A percentile compares a stretch with the other conserved stretches of the same genome.
Conservation (phyloP, 2,113 vertebrate species). For the Cacatua alba region DNA sequence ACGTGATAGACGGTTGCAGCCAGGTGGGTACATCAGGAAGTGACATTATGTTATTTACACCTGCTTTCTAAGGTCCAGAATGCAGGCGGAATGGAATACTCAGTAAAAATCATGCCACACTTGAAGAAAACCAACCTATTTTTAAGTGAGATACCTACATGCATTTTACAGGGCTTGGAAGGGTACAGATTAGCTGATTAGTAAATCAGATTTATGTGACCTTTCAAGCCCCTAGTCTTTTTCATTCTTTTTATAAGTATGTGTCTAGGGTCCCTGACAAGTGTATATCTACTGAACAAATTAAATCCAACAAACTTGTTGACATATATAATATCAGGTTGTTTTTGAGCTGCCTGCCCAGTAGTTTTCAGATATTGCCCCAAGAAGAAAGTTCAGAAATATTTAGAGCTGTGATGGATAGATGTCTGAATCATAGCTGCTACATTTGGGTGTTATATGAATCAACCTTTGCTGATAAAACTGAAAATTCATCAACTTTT, state of each 20-base stretch:
- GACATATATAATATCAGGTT: not conserved
- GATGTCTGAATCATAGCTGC: not conserved
- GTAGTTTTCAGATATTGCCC: not conserved
- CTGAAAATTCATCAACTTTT: not conserved
- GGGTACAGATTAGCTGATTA: not conserved
- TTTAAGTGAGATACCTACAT: not conserved
- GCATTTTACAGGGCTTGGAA: not conserved
- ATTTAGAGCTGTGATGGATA: not conserved
- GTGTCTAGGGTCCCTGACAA: not conserved
- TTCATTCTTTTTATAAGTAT: not conserved
- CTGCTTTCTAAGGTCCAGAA: not conserved
- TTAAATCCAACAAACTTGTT: not conserved
- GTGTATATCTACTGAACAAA: not conserved
- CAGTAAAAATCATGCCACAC: not conserved
- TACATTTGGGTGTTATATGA: not conserved
- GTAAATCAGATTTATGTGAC: not conserved
- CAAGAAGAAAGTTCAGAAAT: not conserved
- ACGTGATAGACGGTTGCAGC: not conserved
- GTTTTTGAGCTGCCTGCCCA: not conserved
- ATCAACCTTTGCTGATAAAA: not conserved
- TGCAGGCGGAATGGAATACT: not conserved
- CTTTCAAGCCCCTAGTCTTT: not conserved
- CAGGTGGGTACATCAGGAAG: not conserved
- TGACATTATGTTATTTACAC: not conserved
- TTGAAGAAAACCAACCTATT: not conserved